Evolutionary conservation across 2,113 vertebrate species (phyloP).

Genomic region (Equus przewalskii): DNA sequence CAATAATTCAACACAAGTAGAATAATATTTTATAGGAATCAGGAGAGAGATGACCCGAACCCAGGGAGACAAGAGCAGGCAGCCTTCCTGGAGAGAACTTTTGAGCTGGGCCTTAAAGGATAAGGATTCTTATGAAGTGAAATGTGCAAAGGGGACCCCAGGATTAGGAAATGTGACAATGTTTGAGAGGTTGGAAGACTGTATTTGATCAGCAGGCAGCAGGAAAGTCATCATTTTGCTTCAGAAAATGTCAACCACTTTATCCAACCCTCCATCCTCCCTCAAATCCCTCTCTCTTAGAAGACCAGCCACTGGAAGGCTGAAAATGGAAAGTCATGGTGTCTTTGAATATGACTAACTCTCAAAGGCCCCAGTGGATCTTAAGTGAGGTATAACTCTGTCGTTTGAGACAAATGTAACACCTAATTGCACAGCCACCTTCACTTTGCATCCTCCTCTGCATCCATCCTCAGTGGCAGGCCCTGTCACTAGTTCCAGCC

Average conservation of each 20-base stretch:
- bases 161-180: background rate
- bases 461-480: too few species aligned
- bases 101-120: background rate
- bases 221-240: background rate
- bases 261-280: background rate
- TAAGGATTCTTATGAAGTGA: background rate
- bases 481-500: background rate
- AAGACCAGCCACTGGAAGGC: background rate
- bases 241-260: background rate
- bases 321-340: background rate
- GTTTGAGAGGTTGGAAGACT: background rate
- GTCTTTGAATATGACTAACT: background rate
- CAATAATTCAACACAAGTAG: background rate
- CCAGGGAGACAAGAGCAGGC: background rate
- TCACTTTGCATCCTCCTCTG: background rate
- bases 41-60: background rate
- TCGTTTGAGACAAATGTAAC: background rate
- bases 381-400: background rate
- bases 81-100: background rate
- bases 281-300: background rate
- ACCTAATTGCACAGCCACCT: background rate
- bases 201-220: background rate
- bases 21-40: background rate
- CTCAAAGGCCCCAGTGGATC: background rate
- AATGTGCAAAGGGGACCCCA: background rate